Percentiles rank a stretch among this genome's conserved stretches.
phyloP scores from a whole-genome alignment of 2,113 vertebrate species.

The Recurvirostra avosetta region DNA sequence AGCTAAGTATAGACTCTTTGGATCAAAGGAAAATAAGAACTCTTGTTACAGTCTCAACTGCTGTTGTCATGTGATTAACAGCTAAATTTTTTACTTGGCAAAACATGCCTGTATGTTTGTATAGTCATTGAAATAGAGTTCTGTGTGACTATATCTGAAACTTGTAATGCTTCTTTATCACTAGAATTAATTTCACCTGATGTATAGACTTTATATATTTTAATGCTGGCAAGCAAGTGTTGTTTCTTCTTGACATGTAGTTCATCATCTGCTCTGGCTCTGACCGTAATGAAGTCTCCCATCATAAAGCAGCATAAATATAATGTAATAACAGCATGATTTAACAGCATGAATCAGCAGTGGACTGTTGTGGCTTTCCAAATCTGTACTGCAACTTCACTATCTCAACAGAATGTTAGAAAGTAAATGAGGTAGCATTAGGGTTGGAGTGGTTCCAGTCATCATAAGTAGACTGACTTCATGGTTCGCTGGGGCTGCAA shows the following conservation, averaged over 20 bases:
- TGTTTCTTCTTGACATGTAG: neutral
- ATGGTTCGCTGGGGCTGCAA: neutral
- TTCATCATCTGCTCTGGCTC: constrained; percentile 18
- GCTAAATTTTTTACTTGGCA: neutral
- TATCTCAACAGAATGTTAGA: constrained; percentile 18
- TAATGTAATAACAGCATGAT: constrained; percentile 47
- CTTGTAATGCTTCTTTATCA: neutral
- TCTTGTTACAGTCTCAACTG: neutral
- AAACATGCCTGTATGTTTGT: neutral
- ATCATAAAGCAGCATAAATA: constrained; percentile 43
- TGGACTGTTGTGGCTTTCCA: constrained; percentile 19
- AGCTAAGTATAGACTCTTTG: neutral
- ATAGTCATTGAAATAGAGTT: neutral
- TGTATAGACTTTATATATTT: neutral
- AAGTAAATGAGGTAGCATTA: constrained; percentile 37
- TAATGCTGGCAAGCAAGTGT: neutral
- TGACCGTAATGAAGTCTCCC: neutral
- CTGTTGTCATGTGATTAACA: neutral
- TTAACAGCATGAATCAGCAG: constrained; percentile 55
- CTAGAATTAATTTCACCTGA: neutral
- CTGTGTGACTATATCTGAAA: neutral
- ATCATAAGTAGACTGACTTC: neutral
- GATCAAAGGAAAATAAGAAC: neutral
- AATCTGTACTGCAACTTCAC: neutral
- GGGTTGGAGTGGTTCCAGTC: constrained; percentile 37